These are phyloP conservation scores for Rhinogobio ventralis DNA, from an alignment of 2,797 vertebrate genomes.

Conservation along the genomic window DNA sequence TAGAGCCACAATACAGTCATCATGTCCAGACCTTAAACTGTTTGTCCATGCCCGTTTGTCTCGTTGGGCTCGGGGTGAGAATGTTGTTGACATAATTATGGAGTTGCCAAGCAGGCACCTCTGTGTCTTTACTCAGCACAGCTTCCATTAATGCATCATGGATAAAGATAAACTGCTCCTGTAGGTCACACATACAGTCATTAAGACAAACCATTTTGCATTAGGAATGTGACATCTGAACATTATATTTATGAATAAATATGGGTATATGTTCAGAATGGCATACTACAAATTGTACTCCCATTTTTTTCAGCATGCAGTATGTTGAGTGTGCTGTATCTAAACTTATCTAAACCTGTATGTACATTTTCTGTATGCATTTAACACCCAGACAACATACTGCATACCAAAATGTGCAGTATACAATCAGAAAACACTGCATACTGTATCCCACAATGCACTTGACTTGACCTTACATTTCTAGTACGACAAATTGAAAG, in stretches of 20 bases:
- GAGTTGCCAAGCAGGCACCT: slow-evolving; percentile 92
- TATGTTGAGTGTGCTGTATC: too few relatives aligned
- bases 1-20: slow-evolving; percentile 11
- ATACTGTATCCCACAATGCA: neutral
- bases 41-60: slow-evolving; percentile 92
- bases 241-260: neutral
- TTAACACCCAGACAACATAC: neutral
- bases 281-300: neutral
- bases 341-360: too few relatives aligned
- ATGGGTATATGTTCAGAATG: neutral
- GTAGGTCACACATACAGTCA: slow-evolving; percentile 21
- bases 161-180: slow-evolving; percentile 99
- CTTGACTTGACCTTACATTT: neutral
- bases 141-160: slow-evolving; percentile 97
- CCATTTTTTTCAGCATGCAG: neutral
- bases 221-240: neutral
- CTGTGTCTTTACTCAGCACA: slow-evolving; percentile 93
- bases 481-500: neutral
- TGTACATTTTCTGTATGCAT: neutral
- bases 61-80: slow-evolving; percentile 87
- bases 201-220: neutral
- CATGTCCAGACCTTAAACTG: slow-evolving; percentile 90
- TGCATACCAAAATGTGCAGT: neutral
- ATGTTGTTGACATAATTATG: slow-evolving; percentile 95
- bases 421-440: neutral